These are phyloP conservation scores for Neostethus bicornis DNA, from an alignment of 2,797 vertebrate genomes.

Conservation along the genomic window DNA sequence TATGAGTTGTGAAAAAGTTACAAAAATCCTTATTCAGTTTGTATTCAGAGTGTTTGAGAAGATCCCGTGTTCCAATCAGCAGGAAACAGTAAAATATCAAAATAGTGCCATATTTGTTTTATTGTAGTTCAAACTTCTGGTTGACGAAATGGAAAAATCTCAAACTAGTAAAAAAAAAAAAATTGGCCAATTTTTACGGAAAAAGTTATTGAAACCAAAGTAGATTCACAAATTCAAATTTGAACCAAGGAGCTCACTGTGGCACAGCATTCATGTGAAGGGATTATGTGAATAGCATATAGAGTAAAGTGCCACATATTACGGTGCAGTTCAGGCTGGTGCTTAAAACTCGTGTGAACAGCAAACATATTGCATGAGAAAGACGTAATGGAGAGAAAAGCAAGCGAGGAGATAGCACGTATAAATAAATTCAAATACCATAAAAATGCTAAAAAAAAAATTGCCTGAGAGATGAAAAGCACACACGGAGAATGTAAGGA, in stretches of 20 bases:
- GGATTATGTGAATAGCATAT: conserved; percentile 36
- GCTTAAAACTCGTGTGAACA: conserved; percentile 58
- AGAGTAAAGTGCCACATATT: conserved; percentile 13
- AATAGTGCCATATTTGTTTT: too few relatives aligned
- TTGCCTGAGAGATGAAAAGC: conserved; percentile 26
- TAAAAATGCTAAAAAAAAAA: conserved; percentile 27
- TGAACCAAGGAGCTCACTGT: background rate
- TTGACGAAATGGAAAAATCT: too few relatives aligned
- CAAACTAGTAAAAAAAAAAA: too few relatives aligned
- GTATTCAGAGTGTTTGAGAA: too few relatives aligned
- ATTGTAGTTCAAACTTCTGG: too few relatives aligned
- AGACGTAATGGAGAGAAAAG: conserved; percentile 42
- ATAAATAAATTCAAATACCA: conserved; percentile 54
- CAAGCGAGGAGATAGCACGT: conserved; percentile 13
- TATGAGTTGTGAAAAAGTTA: too few relatives aligned
- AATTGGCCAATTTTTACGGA: background rate
- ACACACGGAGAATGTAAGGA: conserved; percentile 19
- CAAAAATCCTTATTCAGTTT: too few relatives aligned
- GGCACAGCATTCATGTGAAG: background rate
- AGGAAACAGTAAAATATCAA: too few relatives aligned
- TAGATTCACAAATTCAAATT: conserved; percentile 6
- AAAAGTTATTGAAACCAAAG: background rate
- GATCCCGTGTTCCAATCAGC: too few relatives aligned
- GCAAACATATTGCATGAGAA: conserved; percentile 51
- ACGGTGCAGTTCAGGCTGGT: conserved; percentile 39